Conservation (phyloP, 2,888 invertebrate species). For the Apamea monoglypha region DNA sequence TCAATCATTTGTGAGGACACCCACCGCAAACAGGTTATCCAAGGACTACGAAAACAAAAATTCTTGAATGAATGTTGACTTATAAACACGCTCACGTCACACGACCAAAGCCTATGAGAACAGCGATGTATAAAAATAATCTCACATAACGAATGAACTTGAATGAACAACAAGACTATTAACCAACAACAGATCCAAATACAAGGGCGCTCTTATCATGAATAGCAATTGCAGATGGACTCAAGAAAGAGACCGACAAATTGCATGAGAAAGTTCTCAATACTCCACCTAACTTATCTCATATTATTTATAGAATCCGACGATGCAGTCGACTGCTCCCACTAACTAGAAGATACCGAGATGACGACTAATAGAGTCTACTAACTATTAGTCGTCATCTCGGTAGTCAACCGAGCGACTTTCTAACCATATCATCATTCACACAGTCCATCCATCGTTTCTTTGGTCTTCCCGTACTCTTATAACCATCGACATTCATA, state of each 20-base stretch:
- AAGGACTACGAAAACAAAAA: neutral
- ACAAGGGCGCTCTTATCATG: conserved; percentile 42
- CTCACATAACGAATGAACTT: conserved; percentile 11
- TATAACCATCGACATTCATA: neutral
- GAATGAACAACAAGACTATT: conserved; percentile 47
- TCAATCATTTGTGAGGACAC: no score
- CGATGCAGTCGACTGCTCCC: conserved; percentile 17
- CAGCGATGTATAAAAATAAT: conserved; percentile 13
- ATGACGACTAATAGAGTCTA: no score
- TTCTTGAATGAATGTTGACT: neutral
- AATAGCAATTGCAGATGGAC: conserved; percentile 43
- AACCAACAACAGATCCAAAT: conserved; percentile 55
- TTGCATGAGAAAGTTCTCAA: conserved; percentile 48
- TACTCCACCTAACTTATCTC: conserved; percentile 4
- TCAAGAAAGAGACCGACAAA: conserved; percentile 44
- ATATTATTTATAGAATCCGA: conserved; percentile 37
- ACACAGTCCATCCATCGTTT: neutral
- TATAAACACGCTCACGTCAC: conserved; percentile 2
- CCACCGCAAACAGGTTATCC: neutral
- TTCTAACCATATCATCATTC: neutral
- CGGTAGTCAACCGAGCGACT: neutral
- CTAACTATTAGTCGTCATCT: neutral
- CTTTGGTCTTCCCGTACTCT: neutral
- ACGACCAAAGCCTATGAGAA: conserved; percentile 5
- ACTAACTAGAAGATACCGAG: conserved; percentile 34